These are phyloP conservation scores for Telenomus remus DNA, from an alignment of 1,140 invertebrate species.

Conservation along the genomic window DNA sequence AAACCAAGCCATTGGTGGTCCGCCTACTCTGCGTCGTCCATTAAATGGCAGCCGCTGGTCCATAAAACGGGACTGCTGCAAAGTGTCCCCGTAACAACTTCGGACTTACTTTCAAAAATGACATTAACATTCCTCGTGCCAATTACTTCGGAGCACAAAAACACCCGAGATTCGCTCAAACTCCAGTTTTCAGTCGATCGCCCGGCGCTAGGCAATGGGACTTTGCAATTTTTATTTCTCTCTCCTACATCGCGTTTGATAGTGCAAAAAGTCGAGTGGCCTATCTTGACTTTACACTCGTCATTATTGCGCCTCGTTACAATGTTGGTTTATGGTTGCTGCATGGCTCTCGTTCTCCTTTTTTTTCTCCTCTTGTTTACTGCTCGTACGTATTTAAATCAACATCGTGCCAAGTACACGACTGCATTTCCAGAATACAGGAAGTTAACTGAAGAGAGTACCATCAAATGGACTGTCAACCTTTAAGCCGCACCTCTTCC, in stretches of 20 bases:
- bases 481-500: constrained; percentile 16
- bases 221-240: constrained; percentile 23
- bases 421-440: constrained; percentile 37
- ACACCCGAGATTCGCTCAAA: neutral
- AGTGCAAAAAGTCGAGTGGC: constrained; percentile 25
- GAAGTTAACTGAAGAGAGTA: constrained; percentile 6
- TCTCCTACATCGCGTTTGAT: constrained; percentile 17
- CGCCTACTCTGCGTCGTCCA: constrained; percentile 54
- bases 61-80: constrained; percentile 67
- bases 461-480: constrained; percentile 45
- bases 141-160: constrained; percentile 5
- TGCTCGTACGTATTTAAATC: constrained; percentile 49
- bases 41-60: constrained; percentile 62
- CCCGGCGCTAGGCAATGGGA: neutral
- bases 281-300: constrained; percentile 60
- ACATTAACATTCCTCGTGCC: constrained; percentile 37
- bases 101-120: constrained; percentile 40
- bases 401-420: constrained; percentile 39
- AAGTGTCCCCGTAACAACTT: constrained; percentile 44
- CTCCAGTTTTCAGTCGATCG: neutral
- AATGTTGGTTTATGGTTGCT: constrained; percentile 66
- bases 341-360: constrained; percentile 8
- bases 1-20: constrained; percentile 59
- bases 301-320: constrained; percentile 62
- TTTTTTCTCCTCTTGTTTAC: constrained; percentile 53